phyloP scores from a whole-genome alignment of 2,113 vertebrate species.

The Eulemur macaco region DNA sequence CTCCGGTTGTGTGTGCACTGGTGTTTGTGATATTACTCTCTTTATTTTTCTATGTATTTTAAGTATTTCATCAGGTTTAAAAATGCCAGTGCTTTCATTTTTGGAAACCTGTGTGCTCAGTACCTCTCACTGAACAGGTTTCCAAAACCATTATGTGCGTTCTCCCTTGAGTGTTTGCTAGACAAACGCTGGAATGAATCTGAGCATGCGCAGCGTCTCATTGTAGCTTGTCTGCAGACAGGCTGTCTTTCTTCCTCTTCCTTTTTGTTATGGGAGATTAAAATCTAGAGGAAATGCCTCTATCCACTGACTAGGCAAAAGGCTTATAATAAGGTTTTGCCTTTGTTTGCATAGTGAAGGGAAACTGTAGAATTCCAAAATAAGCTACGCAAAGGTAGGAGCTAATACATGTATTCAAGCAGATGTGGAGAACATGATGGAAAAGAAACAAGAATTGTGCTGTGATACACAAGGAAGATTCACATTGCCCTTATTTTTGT shows the following conservation, averaged over 20 bases:
- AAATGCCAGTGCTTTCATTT: neutral
- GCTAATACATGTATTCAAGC: no score
- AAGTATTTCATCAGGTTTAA: neutral
- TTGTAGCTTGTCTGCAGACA: neutral
- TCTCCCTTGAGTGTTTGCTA: neutral
- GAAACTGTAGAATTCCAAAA: neutral
- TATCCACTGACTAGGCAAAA: neutral
- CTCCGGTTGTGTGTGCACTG: neutral
- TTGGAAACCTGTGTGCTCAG: neutral
- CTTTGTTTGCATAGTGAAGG: slow-evolving; percentile 9
- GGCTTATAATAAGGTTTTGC: neutral
- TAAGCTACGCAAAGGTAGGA: neutral
- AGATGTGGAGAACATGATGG: neutral
- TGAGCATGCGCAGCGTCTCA: fast-evolving
- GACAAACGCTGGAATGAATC: neutral
- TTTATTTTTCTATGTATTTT: neutral
- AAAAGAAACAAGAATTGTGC: neutral
- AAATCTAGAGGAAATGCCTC: slow-evolving; percentile 49
- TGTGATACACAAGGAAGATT: neutral
- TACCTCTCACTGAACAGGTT: neutral
- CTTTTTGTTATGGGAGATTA: slow-evolving; percentile 34
- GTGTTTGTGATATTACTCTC: neutral
- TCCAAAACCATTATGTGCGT: neutral
- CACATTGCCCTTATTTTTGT: neutral
- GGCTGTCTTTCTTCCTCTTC: neutral